phyloP scores from a whole-genome alignment of 2,888 invertebrate species.

The Tetrapedia diversipes region DNA sequence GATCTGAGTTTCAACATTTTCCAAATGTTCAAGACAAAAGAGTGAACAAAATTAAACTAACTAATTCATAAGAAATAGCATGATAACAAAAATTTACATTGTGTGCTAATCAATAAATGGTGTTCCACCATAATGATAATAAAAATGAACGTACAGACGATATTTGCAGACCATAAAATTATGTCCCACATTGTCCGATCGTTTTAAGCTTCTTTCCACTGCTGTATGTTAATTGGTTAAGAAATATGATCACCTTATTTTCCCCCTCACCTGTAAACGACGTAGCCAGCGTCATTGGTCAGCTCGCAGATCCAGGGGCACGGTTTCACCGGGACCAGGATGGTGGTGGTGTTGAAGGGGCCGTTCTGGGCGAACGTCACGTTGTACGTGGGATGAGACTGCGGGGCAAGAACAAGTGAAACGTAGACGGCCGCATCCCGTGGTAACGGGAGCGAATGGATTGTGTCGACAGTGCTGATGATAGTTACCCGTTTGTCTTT shows the following conservation, averaged over 20 bases:
- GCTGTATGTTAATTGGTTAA: too few species aligned
- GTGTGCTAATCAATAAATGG: too few species aligned
- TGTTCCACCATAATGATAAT: too few species aligned
- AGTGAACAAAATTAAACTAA: too few species aligned
- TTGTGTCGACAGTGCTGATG: slow-evolving; percentile 5
- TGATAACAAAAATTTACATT: too few species aligned
- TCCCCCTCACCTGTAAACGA: slow-evolving; percentile 87
- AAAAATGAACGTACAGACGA: too few species aligned
- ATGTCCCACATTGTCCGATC: too few species aligned
- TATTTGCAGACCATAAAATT: too few species aligned
- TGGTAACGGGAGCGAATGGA: slow-evolving; percentile 33
- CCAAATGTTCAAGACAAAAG: neutral
- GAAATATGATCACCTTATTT: neutral
- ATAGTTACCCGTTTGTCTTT: slow-evolving; percentile 88
- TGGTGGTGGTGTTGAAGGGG: slow-evolving; percentile 79
- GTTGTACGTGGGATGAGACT: slow-evolving; percentile 73
- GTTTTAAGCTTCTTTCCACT: too few species aligned
- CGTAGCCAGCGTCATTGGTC: slow-evolving; percentile 97
- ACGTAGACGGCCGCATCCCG: slow-evolving; percentile 8
- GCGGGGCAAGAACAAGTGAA: slow-evolving; percentile 13
- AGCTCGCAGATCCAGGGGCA: slow-evolving; percentile 95
- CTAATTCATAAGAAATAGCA: too few species aligned
- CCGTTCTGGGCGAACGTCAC: slow-evolving; percentile 71
- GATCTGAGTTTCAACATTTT: too few species aligned
- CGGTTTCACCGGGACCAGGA: slow-evolving; percentile 83